Conservation (phyloP, 2,797 vertebrate genomes). For the Danio aesculapii region DNA sequence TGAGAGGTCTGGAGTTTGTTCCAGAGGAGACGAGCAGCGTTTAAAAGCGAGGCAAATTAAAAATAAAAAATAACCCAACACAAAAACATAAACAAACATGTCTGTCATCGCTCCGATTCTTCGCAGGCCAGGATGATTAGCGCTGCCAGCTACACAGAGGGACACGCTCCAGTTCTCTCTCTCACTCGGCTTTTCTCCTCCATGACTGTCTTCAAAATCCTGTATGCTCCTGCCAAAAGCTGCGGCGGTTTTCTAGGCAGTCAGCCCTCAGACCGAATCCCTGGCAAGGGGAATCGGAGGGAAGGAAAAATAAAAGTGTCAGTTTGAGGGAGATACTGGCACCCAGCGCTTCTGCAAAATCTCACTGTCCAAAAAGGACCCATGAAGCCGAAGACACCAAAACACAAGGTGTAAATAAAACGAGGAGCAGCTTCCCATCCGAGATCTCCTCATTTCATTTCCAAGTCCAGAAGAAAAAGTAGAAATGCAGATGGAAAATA, state of each 20-base stretch:
- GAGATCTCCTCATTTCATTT: slow-evolving; percentile 37
- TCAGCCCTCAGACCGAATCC: slow-evolving; percentile 56
- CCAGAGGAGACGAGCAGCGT: not conserved
- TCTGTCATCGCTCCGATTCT: slow-evolving; percentile 33
- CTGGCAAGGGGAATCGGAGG: slow-evolving; percentile 56
- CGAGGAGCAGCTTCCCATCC: slow-evolving; percentile 21
- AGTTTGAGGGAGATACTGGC: slow-evolving; percentile 31
- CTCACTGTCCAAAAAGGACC: slow-evolving; percentile 22
- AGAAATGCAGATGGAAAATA: slow-evolving; percentile 55
- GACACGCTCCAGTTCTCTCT: slow-evolving; percentile 52
- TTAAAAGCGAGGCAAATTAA: slow-evolving; percentile 32
- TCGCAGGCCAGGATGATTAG: slow-evolving; percentile 37
- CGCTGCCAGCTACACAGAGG: slow-evolving; percentile 48
- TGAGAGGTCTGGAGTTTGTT: slow-evolving; percentile 26
- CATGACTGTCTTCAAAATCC: slow-evolving; percentile 53
- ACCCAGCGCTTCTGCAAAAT: slow-evolving; percentile 20
- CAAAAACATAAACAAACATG: slow-evolving; percentile 48
- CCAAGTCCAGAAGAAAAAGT: slow-evolving; percentile 43
- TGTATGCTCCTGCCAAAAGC: slow-evolving; percentile 55
- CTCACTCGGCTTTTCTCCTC: slow-evolving; percentile 37
- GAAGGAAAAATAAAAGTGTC: slow-evolving; percentile 58
- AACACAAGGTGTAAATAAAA: slow-evolving; percentile 37
- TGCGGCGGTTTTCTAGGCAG: slow-evolving; percentile 58
- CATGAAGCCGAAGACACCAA: slow-evolving; percentile 25
- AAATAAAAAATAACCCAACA: slow-evolving; percentile 40